Evolutionary conservation across 2,888 invertebrate species (phyloP), one percentile per base, ranked within the genome.

Genomic region (Merodon equestris): DNA sequence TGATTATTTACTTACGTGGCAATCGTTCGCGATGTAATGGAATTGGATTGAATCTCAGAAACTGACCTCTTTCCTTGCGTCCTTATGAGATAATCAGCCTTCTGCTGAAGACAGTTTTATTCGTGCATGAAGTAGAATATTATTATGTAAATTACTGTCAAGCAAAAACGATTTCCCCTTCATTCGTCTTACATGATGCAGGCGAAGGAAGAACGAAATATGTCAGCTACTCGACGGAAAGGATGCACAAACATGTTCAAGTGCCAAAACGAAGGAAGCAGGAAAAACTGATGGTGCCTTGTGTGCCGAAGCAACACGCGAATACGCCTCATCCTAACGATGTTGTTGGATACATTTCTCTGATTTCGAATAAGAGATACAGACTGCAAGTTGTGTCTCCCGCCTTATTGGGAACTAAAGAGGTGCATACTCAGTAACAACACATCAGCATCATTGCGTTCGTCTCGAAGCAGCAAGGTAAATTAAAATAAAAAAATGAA

Each of bases 131-230:
- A 38, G 57, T 47, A 63, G 79, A 66, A 47, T 54, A 63, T 83
- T 83, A 84, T 85, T 85, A 86, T 86, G 86, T 86, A 86, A 86
- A 85, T 86, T 85, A 84, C 84, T 84, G 85, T 83, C 86, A 85
- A 56, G 56, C 77, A 72, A 56, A 72, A 77, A 72, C 57, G 72
- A 77, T 67, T 67, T 36, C 36, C 63, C 51, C 53, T 70, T 61
- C 61, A 61, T 54, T 66, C 64, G 47, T 51, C 48, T 38, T 9
- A 45, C 38, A 27, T 36, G 9, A 4, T 38, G n/a, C 12, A 13
- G 10, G 40, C 9, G 13, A 9, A 14, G 40, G 47, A 12, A 56
- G 50, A 60, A 58, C 60, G 72, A 63, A 77, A 79, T 68, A 73
- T 73, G 79, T 73, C 73, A 68, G 79, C 73, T 58, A 68, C 79